Evolutionary conservation across 2,888 invertebrate species (phyloP).

Genomic region (Chelonus formosanus): DNA sequence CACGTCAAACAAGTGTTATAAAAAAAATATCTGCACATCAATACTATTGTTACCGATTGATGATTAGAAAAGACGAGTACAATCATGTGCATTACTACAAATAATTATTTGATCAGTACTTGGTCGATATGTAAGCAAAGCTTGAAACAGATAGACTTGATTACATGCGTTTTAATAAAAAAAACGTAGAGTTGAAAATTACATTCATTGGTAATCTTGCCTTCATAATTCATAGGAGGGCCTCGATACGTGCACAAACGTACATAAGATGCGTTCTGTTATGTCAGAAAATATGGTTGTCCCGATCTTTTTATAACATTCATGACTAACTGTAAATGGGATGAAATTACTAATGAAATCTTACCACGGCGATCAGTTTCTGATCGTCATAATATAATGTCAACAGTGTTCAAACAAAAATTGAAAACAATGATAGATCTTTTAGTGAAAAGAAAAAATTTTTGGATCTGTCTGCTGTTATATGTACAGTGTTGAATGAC

Average conservation of each 20-base stretch:
- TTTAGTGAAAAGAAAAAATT: slow-evolving; percentile 40
- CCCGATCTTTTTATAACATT: slow-evolving; percentile 24
- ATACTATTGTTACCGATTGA: slow-evolving; percentile 45
- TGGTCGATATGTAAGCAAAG: slow-evolving; percentile 60
- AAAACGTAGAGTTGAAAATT: background rate
- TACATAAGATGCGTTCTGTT: slow-evolving; percentile 51
- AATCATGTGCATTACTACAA: slow-evolving; percentile 48
- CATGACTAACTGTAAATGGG: background rate
- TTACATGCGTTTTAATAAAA: background rate
- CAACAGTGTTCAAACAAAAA: background rate
- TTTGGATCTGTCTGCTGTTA: slow-evolving; percentile 44
- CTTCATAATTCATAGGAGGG: slow-evolving; percentile 49
- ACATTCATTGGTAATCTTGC: slow-evolving; percentile 46
- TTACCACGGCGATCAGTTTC: background rate
- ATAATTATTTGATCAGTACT: slow-evolving; percentile 52
- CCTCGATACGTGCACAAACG: slow-evolving; percentile 51
- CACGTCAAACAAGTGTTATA: too few relatives aligned
- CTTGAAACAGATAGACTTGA: too few relatives aligned
- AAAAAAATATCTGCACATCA: slow-evolving; percentile 44
- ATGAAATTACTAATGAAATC: background rate
- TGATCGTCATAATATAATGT: background rate
- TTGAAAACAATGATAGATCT: slow-evolving; percentile 31
- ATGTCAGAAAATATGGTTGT: slow-evolving; percentile 1
- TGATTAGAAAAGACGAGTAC: slow-evolving; percentile 45
- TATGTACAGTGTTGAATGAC: slow-evolving; percentile 50